These are phyloP conservation scores for Acanthiza pusilla DNA, from an alignment of 2,797 vertebrate genomes.

Conservation along the genomic window DNA sequence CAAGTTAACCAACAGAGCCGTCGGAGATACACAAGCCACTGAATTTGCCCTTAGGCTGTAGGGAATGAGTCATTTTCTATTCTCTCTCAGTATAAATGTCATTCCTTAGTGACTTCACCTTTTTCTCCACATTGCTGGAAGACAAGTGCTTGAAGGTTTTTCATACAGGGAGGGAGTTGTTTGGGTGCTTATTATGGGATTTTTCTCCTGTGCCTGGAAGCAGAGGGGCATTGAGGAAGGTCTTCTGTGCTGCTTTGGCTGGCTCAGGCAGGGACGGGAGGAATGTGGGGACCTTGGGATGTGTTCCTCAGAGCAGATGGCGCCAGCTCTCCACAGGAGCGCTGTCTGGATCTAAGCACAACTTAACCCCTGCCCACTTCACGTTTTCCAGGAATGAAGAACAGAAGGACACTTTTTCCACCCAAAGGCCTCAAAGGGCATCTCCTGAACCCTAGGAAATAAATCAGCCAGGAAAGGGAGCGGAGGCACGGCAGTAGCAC, in stretches of 20 bases:
- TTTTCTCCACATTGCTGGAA: not conserved
- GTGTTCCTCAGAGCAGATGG: not conserved
- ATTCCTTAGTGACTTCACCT: not conserved
- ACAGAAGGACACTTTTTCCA: not conserved
- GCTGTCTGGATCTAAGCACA: not conserved
- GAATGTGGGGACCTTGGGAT: not conserved
- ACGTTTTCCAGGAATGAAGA: fast-evolving
- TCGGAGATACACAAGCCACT: not conserved
- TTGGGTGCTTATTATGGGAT: not conserved
- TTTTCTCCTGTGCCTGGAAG: not conserved
- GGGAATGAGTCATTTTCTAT: not conserved
- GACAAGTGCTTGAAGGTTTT: not conserved
- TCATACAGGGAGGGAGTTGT: not conserved
- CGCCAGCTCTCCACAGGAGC: not conserved
- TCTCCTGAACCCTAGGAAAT: not conserved
- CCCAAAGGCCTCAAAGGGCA: not conserved
- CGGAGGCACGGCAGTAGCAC: not conserved
- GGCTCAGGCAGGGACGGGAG: not conserved
- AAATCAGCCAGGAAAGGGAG: not conserved
- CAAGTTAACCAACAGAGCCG: not conserved
- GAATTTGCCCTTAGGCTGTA: not conserved
- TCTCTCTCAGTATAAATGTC: not conserved
- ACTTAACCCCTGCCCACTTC: not conserved
- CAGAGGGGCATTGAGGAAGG: not conserved
- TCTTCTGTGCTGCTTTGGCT: not conserved